Base-by-base conservation (phyloP, 1,140 invertebrate genomes). In the Drosophila rhopaloa region DNA sequence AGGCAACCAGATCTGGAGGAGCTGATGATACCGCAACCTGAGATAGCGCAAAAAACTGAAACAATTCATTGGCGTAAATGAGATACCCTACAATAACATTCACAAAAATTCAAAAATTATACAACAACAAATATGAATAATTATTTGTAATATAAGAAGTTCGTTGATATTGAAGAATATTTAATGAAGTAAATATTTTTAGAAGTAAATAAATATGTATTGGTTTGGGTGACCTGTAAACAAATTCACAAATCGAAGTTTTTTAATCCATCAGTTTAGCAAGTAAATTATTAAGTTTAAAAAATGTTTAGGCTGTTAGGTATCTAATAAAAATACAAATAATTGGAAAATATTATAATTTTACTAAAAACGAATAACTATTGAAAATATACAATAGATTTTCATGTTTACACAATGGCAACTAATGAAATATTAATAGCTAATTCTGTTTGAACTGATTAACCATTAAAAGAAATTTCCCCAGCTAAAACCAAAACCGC, bases 1-100 rank as follows among this genome's bases (percentile, higher is more conserved):
- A 68, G 65, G 65, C 60, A 54, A 37, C 61, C 65, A 44, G 16
- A 38, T 65, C 32, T 29, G n/a, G 9, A 13, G 51, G 4, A 38
- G 13, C 9, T 16, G 29, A 59, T 56, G 16, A 13, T 51, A 62
- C 65, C 32, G 63, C 59, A 51, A 13, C 40, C 1, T 46, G 24
- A 14, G 65, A 62, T 54, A 62, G 37, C 35, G 37, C 27, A 35
- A 43, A 59, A 59, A 48, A 32, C 32, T 6, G 16, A 0, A n/a
- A 10, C 13, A 14, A 6, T 38, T 59, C 37, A 14, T 38, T 59
- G 5, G 6, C 3, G 5, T 24, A 19, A 44, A 14, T 16, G 13
- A 29, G 38, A 68, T 68, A 53, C 57, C 38, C 57, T 59, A 29
- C 11, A 5, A 59, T 24, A n/a, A 24, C 14, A 46, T 24, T 29